These are phyloP conservation scores for Xenops minutus DNA, from an alignment of 2,797 vertebrate genomes.

Conservation along the genomic window DNA sequence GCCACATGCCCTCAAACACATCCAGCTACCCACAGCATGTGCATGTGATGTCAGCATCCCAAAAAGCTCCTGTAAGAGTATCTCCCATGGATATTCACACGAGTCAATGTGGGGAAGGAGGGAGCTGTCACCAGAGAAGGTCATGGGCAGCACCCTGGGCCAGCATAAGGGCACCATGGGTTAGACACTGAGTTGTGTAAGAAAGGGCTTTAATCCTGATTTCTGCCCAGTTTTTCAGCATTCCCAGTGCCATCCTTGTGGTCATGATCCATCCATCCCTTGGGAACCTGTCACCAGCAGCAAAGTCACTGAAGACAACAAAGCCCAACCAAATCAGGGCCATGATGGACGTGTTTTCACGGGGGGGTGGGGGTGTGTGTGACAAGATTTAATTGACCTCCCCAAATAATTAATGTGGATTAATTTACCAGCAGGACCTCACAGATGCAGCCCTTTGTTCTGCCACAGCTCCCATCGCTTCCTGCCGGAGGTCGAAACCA, in stretches of 20 bases:
- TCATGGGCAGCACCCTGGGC: background rate
- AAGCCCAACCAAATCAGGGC: accelerated
- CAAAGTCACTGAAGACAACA: background rate
- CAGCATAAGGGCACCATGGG: accelerated
- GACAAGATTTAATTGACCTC: background rate
- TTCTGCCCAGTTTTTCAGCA: background rate
- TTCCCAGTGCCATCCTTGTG: background rate
- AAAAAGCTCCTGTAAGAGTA: background rate
- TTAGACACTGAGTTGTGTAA: background rate
- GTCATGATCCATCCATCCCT: background rate
- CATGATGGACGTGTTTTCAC: accelerated
- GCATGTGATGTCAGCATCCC: background rate
- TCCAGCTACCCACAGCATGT: background rate
- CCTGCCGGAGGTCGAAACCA: background rate
- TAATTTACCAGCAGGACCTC: background rate
- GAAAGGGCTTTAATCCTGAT: background rate
- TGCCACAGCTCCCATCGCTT: background rate
- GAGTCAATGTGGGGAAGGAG: background rate
- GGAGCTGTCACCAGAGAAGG: constrained; percentile 21
- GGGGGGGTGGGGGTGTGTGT: too few species aligned
- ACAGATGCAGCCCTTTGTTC: background rate
- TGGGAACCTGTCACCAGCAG: background rate
- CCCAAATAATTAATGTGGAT: background rate
- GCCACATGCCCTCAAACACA: background rate
- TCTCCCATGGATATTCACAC: background rate